A percentile compares a stretch with the other conserved stretches of the same genome.
Evolutionary conservation across 2,797 vertebrate genomes (phyloP).

Genomic region (Brachyalestes nurse): DNA sequence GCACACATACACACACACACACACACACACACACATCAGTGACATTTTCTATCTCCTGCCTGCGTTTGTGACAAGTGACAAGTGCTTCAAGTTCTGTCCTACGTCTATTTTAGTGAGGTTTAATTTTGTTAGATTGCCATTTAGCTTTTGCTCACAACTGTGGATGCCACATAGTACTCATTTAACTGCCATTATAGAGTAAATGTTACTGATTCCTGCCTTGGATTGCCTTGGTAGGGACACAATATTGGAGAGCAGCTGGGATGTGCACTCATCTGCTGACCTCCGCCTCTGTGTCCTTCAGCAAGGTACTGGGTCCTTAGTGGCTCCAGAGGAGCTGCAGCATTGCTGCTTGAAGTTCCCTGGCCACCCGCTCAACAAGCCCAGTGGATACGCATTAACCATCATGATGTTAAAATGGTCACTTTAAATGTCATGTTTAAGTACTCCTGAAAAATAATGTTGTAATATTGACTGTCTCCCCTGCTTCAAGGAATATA

Average conservation of each 20-base stretch:
- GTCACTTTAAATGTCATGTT: not conserved
- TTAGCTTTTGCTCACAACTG: not conserved
- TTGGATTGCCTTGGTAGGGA: not conserved
- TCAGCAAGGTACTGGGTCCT: not conserved
- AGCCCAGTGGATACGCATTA: not conserved
- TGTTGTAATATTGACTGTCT: too few species aligned
- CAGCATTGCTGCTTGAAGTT: not conserved
- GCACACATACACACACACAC: slow-evolving; percentile 25
- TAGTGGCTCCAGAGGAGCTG: not conserved
- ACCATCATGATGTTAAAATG: not conserved
- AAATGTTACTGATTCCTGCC: not conserved
- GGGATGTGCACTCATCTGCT: not conserved
- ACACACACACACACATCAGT: slow-evolving; percentile 38
- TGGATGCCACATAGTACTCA: not conserved
- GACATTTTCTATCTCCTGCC: slow-evolving; percentile 50
- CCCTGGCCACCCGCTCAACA: not conserved
- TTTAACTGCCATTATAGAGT: not conserved
- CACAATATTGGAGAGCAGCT: too few species aligned
- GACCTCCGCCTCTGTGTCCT: not conserved
- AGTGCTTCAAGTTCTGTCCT: slow-evolving; percentile 31
- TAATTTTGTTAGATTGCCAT: slow-evolving; percentile 11
- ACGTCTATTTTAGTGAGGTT: slow-evolving; percentile 38
- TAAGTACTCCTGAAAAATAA: not conserved
- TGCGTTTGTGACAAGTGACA: slow-evolving; percentile 28
- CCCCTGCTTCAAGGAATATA: too few species aligned